Evolutionary conservation across 2,113 vertebrate genomes (phyloP).

Genomic region (Bambusicola thoracicus): DNA sequence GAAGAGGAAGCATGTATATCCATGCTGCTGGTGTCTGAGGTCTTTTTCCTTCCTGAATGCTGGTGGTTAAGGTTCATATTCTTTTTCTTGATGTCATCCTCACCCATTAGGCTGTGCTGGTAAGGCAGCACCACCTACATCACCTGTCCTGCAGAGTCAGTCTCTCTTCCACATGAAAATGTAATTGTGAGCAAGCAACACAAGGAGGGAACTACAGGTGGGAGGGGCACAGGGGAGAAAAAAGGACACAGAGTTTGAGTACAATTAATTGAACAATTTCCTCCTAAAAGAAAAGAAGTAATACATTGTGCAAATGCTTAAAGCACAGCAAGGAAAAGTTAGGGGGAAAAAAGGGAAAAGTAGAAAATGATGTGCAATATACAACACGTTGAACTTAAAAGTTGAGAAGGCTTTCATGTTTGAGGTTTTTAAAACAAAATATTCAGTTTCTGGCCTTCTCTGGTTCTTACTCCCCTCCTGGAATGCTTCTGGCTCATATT

Average conservation of each 20-base stretch:
- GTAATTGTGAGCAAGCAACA: rapidly evolving
- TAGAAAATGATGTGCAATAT: background rate
- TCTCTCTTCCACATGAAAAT: background rate
- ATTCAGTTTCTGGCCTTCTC: background rate
- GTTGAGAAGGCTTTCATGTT: background rate
- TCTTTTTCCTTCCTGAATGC: background rate
- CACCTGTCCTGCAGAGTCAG: background rate
- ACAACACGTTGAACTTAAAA: background rate
- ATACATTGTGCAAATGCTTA: rapidly evolving
- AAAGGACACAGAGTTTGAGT: background rate
- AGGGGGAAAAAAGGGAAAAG: background rate
- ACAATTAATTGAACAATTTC: background rate
- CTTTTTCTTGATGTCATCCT: background rate
- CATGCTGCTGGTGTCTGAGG: rapidly evolving
- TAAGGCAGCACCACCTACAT: background rate
- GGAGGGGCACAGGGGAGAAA: background rate
- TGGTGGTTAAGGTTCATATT: background rate
- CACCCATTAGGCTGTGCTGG: background rate
- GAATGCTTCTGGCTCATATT: background rate
- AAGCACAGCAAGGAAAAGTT: background rate
- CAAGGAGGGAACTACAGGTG: background rate
- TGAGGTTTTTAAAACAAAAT: background rate
- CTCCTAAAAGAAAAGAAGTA: background rate
- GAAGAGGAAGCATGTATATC: background rate
- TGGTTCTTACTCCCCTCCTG: background rate